Evolutionary conservation across 2,113 vertebrate genomes (phyloP).

Genomic region (Pelodiscus sinensis): DNA sequence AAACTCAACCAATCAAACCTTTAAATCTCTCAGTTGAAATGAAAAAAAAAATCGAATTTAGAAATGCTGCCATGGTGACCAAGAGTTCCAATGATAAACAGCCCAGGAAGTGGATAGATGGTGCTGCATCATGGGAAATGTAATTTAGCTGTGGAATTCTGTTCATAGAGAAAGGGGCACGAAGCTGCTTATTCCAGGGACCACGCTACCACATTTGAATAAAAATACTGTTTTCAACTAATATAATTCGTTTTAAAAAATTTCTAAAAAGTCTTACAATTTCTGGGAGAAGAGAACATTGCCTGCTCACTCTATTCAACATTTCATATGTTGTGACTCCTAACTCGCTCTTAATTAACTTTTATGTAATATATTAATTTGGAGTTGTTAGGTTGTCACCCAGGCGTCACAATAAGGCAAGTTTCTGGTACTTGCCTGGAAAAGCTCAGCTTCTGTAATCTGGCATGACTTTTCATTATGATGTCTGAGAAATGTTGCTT

Average conservation of each 20-base stretch:
- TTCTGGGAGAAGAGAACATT: background rate
- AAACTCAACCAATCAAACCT: background rate
- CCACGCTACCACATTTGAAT: background rate
- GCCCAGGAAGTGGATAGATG: background rate
- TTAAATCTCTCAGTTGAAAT: background rate
- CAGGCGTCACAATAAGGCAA: no score
- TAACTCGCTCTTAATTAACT: background rate
- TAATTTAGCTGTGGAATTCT: background rate
- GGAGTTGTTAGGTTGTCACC: background rate
- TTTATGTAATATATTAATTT: background rate
- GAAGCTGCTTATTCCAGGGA: background rate
- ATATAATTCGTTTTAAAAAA: background rate
- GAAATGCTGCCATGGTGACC: background rate
- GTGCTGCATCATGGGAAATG: background rate
- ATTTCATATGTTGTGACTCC: background rate
- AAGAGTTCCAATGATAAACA: background rate
- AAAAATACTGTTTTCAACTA: background rate
- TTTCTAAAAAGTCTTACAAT: background rate
- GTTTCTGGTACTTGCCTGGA: background rate
- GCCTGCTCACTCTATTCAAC: background rate
- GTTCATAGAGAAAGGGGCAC: background rate
- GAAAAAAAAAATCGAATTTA: background rate
- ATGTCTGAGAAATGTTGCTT: background rate
- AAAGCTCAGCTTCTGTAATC: background rate
- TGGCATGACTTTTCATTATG: background rate